phyloP scores from a whole-genome alignment of 2,797 vertebrate genomes.

The Emys orbicularis region DNA sequence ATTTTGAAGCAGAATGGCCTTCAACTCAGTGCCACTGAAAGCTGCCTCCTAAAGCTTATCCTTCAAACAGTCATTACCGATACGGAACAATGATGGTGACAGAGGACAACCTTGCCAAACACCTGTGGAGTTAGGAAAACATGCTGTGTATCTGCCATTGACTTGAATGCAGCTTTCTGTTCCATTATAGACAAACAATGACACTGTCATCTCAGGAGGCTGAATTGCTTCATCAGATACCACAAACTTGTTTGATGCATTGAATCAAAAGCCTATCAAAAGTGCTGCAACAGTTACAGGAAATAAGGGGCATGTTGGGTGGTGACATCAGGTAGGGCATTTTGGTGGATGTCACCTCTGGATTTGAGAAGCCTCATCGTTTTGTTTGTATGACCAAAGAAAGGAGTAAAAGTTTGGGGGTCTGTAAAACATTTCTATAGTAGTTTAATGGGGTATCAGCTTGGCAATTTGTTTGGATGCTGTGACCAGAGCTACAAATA shows the following conservation, averaged over 20 bases:
- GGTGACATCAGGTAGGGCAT: neutral
- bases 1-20: neutral
- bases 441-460: neutral
- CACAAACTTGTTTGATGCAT: neutral
- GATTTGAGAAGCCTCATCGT: neutral
- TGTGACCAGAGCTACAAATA: neutral
- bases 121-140: neutral
- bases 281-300: neutral
- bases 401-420: neutral
- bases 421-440: neutral
- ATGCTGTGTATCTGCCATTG: neutral
- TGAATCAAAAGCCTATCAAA: neutral
- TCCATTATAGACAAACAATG: neutral
- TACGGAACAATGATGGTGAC: neutral
- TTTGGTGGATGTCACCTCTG: neutral
- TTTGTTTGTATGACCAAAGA: neutral
- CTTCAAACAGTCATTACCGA: neutral
- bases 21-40: neutral
- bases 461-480: neutral
- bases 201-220: neutral
- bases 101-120: neutral
- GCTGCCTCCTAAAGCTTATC: neutral
- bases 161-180: neutral
- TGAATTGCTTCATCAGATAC: neutral
- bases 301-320: neutral